Evolutionary conservation across 2,113 vertebrate genomes (phyloP).

Genomic region (Empidonax traillii): DNA sequence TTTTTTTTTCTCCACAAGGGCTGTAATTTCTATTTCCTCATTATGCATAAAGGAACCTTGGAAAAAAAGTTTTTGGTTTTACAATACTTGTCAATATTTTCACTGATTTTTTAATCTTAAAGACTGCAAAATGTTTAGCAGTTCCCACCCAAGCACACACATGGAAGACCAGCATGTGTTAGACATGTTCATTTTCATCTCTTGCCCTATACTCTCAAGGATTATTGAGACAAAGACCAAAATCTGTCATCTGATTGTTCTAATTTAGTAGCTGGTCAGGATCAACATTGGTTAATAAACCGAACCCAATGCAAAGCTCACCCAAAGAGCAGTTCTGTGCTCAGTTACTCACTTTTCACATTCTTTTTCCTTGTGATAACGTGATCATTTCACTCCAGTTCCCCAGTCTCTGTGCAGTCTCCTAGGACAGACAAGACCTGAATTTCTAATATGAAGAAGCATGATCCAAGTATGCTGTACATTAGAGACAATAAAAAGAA

Average conservation of each 20-base stretch:
- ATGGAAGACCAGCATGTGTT: not conserved
- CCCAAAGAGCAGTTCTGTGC: not conserved
- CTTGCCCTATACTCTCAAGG: not conserved
- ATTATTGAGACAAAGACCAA: not conserved
- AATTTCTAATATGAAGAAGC: not conserved
- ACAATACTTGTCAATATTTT: not conserved
- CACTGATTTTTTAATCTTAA: not conserved
- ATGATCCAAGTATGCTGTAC: not conserved
- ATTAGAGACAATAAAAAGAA: not conserved
- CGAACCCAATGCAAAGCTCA: not conserved
- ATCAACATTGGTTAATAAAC: not conserved
- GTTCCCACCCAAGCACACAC: not conserved
- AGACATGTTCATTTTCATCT: not conserved
- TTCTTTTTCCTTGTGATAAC: not conserved
- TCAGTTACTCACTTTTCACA: not conserved
- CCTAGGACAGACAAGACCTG: not conserved
- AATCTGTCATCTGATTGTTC: not conserved
- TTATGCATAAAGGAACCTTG: not conserved
- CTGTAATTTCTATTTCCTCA: not conserved
- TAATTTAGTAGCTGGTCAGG: not conserved
- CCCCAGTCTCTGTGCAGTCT: not conserved
- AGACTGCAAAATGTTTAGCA: not conserved
- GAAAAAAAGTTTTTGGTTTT: not conserved
- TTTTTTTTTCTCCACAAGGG: not conserved
- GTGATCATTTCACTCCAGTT: conserved; percentile 15